Percentiles rank a stretch among this genome's conserved stretches.
Conservation (phyloP, 2,888 invertebrate species). For the Lepidonotus clava region DNA sequence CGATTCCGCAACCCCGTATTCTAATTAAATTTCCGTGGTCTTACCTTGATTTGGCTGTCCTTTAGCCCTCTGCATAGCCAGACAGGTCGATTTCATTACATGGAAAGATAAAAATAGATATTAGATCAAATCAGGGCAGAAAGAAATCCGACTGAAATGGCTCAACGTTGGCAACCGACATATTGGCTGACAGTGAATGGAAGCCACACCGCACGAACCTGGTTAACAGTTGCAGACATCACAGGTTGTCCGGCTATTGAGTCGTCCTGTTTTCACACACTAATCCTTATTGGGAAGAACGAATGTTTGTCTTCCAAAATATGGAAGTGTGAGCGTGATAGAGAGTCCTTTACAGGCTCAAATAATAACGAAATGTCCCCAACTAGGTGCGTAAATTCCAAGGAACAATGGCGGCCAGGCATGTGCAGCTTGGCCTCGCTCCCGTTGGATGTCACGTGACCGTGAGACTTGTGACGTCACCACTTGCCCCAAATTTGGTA, state of each 20-base stretch:
- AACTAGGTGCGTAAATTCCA: conserved; percentile 60
- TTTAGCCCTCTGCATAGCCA: conserved; percentile 72
- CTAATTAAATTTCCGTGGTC: conserved; percentile 33
- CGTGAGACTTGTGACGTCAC: conserved; percentile 48
- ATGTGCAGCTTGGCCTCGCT: conserved; percentile 68
- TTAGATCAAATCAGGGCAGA: not conserved
- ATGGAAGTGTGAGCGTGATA: conserved; percentile 22
- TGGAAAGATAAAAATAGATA: conserved; percentile 68
- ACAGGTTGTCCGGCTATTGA: conserved; percentile 64
- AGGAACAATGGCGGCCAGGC: conserved; percentile 76
- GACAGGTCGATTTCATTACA: conserved; percentile 60
- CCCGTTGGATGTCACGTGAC: conserved; percentile 65
- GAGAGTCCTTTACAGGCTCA: conserved; percentile 49
- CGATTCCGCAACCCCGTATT: not conserved
- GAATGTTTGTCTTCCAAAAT: conserved; percentile 49
- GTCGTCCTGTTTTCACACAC: conserved; percentile 35
- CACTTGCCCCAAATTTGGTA: conserved; percentile 22
- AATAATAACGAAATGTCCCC: conserved; percentile 51
- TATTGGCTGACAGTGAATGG: not conserved
- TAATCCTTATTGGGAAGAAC: conserved; percentile 44
- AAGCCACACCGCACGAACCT: conserved; percentile 68
- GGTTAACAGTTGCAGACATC: conserved; percentile 79
- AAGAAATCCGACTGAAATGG: conserved; percentile 21
- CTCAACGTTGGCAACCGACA: conserved; percentile 18
- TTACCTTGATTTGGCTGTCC: conserved; percentile 78